Conservation (phyloP, 37 sponge, comb jelly and placozoan species). For the Aphrocallistes beatrix region DNA sequence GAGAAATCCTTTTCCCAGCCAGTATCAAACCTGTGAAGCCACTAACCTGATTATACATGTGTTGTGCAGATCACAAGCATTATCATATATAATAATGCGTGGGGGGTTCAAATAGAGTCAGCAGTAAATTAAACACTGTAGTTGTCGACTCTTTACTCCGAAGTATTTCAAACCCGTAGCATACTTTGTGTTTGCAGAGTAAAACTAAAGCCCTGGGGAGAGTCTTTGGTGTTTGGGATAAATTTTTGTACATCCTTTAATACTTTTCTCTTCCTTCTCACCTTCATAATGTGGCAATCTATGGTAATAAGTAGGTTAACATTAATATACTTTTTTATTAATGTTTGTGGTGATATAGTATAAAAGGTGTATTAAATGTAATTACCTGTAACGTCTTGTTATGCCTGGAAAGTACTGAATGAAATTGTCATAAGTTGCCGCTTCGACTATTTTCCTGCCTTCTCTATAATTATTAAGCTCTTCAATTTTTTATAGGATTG, state of each 20-base stretch:
- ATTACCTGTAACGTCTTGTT: neutral
- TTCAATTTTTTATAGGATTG: neutral
- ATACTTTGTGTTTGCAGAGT: no score
- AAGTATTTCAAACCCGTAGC: neutral
- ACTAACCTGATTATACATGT: no score
- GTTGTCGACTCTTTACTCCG: neutral
- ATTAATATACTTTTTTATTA: neutral
- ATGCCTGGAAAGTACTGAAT: neutral
- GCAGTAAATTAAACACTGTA: neutral
- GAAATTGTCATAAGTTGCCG: neutral
- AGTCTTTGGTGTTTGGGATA: no score
- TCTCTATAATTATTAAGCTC: neutral
- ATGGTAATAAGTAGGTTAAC: neutral
- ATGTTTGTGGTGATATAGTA: no score
- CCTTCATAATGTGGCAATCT: neutral
- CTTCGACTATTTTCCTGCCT: neutral
- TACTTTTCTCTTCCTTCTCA: neutral
- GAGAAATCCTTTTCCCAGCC: no score
- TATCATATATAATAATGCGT: neutral
- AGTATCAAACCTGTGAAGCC: no score
- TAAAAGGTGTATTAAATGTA: neutral
- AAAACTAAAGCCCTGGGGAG: no score
- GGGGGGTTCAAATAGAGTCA: neutral
- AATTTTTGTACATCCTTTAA: neutral
- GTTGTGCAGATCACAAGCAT: no score